Evolutionary conservation across 2,888 invertebrate species (phyloP), one percentile per base, ranked within the genome.

Genomic region (Mellilla xanthometata): DNA sequence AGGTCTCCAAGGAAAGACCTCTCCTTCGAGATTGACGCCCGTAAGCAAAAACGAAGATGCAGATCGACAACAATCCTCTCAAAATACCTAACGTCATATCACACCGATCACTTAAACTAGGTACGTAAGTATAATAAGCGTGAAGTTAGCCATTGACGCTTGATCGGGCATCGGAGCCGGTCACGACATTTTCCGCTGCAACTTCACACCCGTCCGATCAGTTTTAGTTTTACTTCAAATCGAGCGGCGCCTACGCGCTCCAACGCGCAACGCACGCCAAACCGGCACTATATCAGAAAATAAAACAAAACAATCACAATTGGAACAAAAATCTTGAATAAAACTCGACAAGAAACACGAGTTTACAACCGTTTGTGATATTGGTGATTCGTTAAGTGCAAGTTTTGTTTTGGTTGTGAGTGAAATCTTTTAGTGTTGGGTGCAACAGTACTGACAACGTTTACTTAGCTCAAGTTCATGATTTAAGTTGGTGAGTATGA

Each of bases 161-260:
- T 58, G 65, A 70, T 67, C 62, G 60, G 58, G 57, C 58, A 9
- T 30, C 29, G 27, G 10, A 39, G 38, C 63, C 68, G 76, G 77
- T 72, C 72, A 72, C 72, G 77, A 69, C 59, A 68, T 64, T 60
- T 58, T n/a, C 53, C 29, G 57, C 59, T 59, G 53, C 15, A 6
- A 46, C 83, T 85, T 84, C 84, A 78, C 59, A 84, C 86, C 77
- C 77, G 88, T 88, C 79, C 66, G 88, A 68, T 83, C 84, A 87
- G 87, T 88, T 85, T 81, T 76, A 79, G 24, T 24, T 24, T 3
- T 24, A 19, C 19, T n/a, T n/a, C n/a, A 6, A 76, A 71, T 68
- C 68, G 71, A 67, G 65, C 68, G 71, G 86, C 79, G 80, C 77
- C 61, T 65, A 84, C 85, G 81, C 77, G 65, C 65, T 60, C 66